Evolutionary conservation across 2,113 vertebrate genomes (phyloP).

Genomic region (Aix galericulata): DNA sequence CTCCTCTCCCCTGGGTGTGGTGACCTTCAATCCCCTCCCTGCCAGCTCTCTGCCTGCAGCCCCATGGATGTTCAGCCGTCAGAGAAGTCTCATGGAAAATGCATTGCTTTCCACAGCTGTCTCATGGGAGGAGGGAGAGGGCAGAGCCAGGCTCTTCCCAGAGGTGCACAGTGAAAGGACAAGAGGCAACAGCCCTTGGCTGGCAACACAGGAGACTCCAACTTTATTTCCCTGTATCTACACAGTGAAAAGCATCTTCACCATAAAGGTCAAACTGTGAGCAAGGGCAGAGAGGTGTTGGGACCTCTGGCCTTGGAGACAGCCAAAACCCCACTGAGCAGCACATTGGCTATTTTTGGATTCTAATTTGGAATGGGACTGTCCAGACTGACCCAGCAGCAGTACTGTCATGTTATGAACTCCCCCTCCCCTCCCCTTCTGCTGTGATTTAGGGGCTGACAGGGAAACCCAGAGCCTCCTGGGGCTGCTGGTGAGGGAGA

Average conservation of each 20-base stretch:
- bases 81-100: background rate
- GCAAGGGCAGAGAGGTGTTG: background rate
- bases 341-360: rapidly evolving
- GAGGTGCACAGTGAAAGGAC: background rate
- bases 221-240: background rate
- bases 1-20: rapidly evolving
- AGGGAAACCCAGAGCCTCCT: background rate
- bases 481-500: background rate
- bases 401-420: background rate
- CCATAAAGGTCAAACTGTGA: background rate
- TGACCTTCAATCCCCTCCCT: background rate
- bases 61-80: background rate
- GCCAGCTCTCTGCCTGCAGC: background rate
- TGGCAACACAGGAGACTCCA: background rate
- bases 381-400: background rate
- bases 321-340: background rate
- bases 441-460: background rate
- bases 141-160: background rate
- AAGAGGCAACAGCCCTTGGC: background rate
- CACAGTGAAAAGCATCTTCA: background rate
- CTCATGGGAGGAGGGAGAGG: background rate
- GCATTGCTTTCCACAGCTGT: background rate
- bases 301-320: background rate
- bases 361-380: background rate
- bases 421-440: background rate